Base-by-base conservation (phyloP, 2,113 vertebrate species). In the Lophochroa leadbeateri region DNA sequence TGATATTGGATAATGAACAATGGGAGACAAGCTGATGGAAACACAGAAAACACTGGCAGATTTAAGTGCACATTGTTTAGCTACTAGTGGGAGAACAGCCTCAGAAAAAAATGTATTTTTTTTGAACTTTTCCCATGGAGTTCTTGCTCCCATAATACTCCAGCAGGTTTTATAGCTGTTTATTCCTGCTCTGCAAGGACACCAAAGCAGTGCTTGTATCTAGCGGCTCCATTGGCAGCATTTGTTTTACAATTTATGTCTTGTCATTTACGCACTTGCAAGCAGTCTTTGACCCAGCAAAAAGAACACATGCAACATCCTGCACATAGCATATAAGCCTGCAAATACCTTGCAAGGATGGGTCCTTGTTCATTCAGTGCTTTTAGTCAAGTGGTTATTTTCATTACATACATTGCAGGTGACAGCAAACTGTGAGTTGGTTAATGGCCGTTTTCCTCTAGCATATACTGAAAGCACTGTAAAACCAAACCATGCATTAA, bases 1-100 rank as follows among this genome's bases (percentile, higher is more conserved):
- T 65, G 96, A 50, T 78, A 41, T 47, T 63, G 86, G 94, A 96
- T 95, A 96, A 97, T 97, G 92, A 89, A 97, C 96, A 97, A 97
- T 94, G 91, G 92, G 86, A 95, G 86, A 96, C 76, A 44, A 91
- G 91, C 94, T 95, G 94, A 65, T 94, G 95, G 92, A 95, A 96
- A 95, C 85, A 77, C 72, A 52, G 76, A 25, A 27, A 93, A 55
- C 65, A 7, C n/a, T 97, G 96, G 88, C 95, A 97, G 95, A 96
- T 96, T 95, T 96, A 95, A 87, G 92, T 58, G 86, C 67, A n/a
- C 86, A 96, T 96, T 96, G 95, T 96, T 96, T 44, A 61, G 88
- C 90, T 78, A 74, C 71, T 58, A 82, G 82, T 55, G 60, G 70
- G 74, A 72, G 64, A 93, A 65, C 88, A 76, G 77, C 35, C 52